A percentile compares a stretch with the other conserved stretches of the same genome.
These are phyloP conservation scores for Ochropacha duplaris DNA, from an alignment of 2,888 invertebrate genomes.

Conservation along the genomic window DNA sequence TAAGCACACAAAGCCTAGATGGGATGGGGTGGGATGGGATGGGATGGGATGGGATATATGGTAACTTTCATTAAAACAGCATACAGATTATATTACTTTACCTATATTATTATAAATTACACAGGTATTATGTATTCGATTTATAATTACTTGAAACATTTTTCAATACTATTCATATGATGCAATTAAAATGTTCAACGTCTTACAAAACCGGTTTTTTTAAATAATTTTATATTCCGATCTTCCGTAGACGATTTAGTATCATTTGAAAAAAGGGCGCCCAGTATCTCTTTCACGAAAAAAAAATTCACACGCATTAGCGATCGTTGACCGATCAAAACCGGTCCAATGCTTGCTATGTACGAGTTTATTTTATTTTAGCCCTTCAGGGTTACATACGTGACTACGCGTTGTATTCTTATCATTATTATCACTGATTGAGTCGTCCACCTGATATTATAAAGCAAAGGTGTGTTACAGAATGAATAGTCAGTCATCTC, in stretches of 20 bases:
- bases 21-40: too few species aligned
- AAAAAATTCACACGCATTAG: constrained; percentile 30
- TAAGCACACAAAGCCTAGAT: too few species aligned
- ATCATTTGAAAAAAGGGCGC: background rate
- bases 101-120: too few species aligned
- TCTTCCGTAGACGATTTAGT: background rate
- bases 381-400: constrained; percentile 17
- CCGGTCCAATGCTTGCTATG: constrained; percentile 43
- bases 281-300: constrained; percentile 11
- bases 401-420: constrained; percentile 46
- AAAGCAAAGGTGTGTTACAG: constrained; percentile 43
- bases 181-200: background rate
- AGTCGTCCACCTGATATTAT: constrained; percentile 72
- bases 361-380: constrained; percentile 11
- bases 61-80: too few species aligned
- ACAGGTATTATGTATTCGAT: too few species aligned
- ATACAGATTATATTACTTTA: too few species aligned
- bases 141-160: background rate
- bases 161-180: background rate
- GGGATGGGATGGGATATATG: too few species aligned
- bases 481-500: constrained; percentile 60
- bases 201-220: constrained; percentile 8
- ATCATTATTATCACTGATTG: constrained; percentile 63
- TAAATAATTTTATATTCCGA: constrained; percentile 12
- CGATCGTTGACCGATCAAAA: constrained; percentile 48